A percentile compares a stretch with the other conserved stretches of the same genome.
Evolutionary conservation across 2,888 invertebrate species (phyloP).

Genomic region (Macrophya annulata): DNA sequence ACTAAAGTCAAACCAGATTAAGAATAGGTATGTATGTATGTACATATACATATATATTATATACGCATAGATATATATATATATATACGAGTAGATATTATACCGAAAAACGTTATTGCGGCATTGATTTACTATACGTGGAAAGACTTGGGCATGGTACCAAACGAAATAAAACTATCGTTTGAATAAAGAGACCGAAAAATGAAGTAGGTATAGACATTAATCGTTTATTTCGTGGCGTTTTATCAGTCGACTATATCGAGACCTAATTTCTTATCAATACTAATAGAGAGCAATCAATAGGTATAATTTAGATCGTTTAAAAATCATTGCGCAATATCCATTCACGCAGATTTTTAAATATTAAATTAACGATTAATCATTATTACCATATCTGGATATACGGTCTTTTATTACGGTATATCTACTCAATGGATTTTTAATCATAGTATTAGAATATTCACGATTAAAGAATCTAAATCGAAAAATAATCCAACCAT

Average conservation of each 20-base stretch:
- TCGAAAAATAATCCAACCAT: not conserved
- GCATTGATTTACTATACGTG: conserved; percentile 35
- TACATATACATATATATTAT: no score
- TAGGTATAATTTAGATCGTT: not conserved
- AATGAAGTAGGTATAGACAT: not conserved
- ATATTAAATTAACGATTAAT: not conserved
- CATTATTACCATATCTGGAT: not conserved
- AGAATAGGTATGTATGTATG: not conserved
- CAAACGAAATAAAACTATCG: not conserved
- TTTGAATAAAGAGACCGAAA: not conserved
- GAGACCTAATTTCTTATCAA: conserved; percentile 10
- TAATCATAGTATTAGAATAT: not conserved
- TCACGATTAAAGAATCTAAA: not conserved
- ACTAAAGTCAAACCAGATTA: not conserved
- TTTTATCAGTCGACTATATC: not conserved
- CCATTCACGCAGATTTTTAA: not conserved
- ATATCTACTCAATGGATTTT: not conserved
- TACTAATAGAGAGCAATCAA: not conserved
- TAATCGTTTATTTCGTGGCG: not conserved
- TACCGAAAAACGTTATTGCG: conserved; percentile 3
- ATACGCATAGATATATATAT: not conserved
- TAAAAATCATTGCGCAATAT: not conserved
- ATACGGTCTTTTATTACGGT: no score
- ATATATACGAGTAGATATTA: no score
- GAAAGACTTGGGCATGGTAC: conserved; percentile 7